Evolutionary conservation across 2,888 invertebrate species (phyloP).

Genomic region (Chrysina gloriosa): DNA sequence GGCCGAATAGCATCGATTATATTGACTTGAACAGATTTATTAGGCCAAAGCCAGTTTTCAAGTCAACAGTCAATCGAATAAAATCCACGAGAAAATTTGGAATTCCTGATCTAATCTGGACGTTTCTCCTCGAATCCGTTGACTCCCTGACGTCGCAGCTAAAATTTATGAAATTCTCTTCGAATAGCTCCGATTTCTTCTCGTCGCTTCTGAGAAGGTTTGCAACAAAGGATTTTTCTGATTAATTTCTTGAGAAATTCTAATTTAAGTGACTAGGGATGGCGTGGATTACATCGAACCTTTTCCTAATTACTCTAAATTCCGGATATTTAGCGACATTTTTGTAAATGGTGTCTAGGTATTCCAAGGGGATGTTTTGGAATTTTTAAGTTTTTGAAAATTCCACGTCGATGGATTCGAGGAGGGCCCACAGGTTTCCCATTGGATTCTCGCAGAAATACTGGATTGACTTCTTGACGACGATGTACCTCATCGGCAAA

Average conservation of each 20-base stretch:
- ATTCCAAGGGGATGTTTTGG: conserved; percentile 13
- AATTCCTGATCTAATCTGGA: background rate
- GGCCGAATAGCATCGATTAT: background rate
- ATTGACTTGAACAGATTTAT: background rate
- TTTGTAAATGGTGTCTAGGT: conserved; percentile 16
- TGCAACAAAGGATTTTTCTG: background rate
- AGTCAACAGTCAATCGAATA: background rate
- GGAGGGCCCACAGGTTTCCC: conserved; percentile 5
- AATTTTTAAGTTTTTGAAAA: conserved; percentile 14
- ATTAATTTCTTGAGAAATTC: conserved; percentile 22
- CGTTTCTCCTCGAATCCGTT: background rate
- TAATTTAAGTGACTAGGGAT: background rate
- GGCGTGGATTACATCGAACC: background rate
- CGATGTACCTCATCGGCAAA: conserved; percentile 19
- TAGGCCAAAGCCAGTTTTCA: background rate
- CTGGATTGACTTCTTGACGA: conserved; percentile 21
- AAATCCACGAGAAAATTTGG: conserved; percentile 17
- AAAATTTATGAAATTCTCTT: background rate
- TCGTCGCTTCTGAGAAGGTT: background rate
- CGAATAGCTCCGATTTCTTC: background rate
- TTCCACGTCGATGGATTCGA: conserved; percentile 1
- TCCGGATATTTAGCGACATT: background rate
- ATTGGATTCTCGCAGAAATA: background rate
- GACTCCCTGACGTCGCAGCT: background rate
- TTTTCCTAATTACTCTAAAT: background rate